phyloP scores from a whole-genome alignment of 2,888 invertebrate genomes.

The Rhamphomyia laevipes region DNA sequence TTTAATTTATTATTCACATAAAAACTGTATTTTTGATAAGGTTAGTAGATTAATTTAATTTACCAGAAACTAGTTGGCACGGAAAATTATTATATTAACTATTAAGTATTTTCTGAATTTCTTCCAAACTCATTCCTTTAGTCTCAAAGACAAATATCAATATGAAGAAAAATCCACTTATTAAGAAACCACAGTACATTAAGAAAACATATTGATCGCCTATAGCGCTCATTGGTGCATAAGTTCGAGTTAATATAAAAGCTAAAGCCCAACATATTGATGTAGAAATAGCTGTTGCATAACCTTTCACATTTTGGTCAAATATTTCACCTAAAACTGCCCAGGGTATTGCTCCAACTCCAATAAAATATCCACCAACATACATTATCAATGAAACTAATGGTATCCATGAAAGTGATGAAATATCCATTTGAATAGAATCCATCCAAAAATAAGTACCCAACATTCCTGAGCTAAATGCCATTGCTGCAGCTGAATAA shows the following conservation, averaged over 20 bases:
- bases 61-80: no score
- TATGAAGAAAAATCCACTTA: constrained; percentile 56
- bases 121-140: constrained; percentile 71
- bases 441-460: constrained; percentile 57
- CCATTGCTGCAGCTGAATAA: constrained; percentile 56
- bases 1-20: no score
- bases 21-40: no score
- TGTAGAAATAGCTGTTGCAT: constrained; percentile 65
- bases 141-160: constrained; percentile 75
- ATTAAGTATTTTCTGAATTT: constrained; percentile 62
- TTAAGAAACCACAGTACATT: constrained; percentile 53
- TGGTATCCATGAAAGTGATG: constrained; percentile 54
- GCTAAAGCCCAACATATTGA: constrained; percentile 65
- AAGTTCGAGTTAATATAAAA: constrained; percentile 64
- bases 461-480: constrained; percentile 45
- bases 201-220: constrained; percentile 60
- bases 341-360: constrained; percentile 71
- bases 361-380: constrained; percentile 63
- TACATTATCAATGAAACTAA: constrained; percentile 59
- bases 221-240: constrained; percentile 46
- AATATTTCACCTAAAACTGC: constrained; percentile 73
- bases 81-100: no score
- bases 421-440: constrained; percentile 32
- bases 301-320: constrained; percentile 62
- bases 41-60: no score